Conservation (phyloP, 2,888 invertebrate species). For the Coecobrya sp. region DNA sequence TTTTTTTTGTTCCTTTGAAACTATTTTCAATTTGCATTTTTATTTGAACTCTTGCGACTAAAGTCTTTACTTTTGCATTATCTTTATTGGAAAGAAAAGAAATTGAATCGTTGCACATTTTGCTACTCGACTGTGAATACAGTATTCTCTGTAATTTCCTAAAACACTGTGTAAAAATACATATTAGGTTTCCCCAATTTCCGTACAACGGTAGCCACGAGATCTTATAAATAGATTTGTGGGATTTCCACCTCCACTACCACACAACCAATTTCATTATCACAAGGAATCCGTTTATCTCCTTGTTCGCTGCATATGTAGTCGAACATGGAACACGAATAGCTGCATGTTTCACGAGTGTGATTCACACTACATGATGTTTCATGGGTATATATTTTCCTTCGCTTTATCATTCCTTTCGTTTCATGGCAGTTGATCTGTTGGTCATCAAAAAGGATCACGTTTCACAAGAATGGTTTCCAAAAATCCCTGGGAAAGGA, state of each 20-base stretch:
- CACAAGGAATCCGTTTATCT: constrained; percentile 32
- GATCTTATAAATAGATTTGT: constrained; percentile 30
- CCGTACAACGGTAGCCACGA: neutral
- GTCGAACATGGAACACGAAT: neutral
- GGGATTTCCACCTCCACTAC: constrained; percentile 23
- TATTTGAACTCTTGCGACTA: neutral
- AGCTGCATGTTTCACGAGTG: too few species aligned
- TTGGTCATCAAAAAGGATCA: constrained; percentile 65
- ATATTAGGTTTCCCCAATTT: constrained; percentile 30
- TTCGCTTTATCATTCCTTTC: neutral
- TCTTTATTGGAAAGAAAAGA: neutral
- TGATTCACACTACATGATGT: too few species aligned
- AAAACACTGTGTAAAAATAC: neutral
- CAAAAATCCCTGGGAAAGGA: constrained; percentile 36
- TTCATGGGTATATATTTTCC: neutral
- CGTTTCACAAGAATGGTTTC: constrained; percentile 69
- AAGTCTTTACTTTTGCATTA: neutral
- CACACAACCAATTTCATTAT: constrained; percentile 29
- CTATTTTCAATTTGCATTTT: neutral
- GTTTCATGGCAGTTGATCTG: constrained; percentile 32
- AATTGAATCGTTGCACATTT: neutral
- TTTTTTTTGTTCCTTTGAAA: neutral
- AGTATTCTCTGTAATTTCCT: neutral
- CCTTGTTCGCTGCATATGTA: neutral
- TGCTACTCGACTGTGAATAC: neutral